Percentiles rank a stretch among this genome's conserved stretches.
These are phyloP conservation scores for Atrichornis clamosus DNA, from an alignment of 2,113 vertebrate species.

Conservation along the genomic window DNA sequence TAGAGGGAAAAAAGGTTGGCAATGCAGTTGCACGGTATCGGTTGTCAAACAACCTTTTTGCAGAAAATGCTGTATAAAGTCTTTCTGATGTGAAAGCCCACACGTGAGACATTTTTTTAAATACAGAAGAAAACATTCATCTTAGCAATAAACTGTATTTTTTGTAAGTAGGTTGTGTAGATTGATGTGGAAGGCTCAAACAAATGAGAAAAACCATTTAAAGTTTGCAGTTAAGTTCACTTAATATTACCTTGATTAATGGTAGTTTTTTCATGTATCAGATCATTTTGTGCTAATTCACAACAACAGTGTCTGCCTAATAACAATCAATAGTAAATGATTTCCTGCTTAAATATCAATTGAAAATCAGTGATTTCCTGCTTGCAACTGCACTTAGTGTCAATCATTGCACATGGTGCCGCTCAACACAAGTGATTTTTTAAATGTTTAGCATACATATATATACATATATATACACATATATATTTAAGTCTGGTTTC, in stretches of 20 bases:
- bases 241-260: neutral
- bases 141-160: neutral
- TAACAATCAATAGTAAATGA: neutral
- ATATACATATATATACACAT: neutral
- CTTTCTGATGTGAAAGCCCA: neutral
- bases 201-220: neutral
- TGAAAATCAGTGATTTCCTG: slow-evolving; percentile 22
- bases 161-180: neutral
- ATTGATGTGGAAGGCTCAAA: neutral
- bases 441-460: neutral
- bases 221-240: neutral
- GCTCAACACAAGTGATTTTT: neutral
- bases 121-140: neutral
- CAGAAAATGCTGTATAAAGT: neutral
- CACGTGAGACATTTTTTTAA: neutral
- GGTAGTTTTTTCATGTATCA: neutral
- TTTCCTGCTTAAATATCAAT: slow-evolving; percentile 8
- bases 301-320: neutral
- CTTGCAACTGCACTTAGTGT: neutral
- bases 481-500: neutral
- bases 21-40: neutral
- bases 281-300: neutral
- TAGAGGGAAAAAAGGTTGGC: neutral
- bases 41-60: slow-evolving; percentile 4
- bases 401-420: neutral